Evolutionary conservation across 2,113 vertebrate genomes (phyloP).

Genomic region (Prinia subflava): DNA sequence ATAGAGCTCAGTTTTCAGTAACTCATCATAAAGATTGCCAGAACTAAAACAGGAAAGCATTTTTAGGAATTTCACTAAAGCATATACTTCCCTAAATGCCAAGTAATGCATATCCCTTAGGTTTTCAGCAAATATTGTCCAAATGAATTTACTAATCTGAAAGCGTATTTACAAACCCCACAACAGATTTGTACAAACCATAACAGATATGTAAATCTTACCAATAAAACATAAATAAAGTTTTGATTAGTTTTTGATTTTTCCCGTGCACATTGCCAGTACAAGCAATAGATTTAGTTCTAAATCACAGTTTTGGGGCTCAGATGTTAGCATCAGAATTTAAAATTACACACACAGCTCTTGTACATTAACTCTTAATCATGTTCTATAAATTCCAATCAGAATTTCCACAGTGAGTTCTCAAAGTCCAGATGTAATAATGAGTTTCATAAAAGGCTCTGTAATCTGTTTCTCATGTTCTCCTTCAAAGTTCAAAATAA

Average conservation of each 20-base stretch:
- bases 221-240: neutral
- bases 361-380: neutral
- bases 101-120: neutral
- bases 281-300: slow-evolving; percentile 9
- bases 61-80: neutral
- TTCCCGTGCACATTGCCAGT: neutral
- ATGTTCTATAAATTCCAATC: slow-evolving; percentile 1
- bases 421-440: slow-evolving; percentile 47
- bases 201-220: neutral
- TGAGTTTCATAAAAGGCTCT: slow-evolving; percentile 14
- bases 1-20: neutral
- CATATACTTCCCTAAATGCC: neutral
- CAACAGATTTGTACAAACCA: slow-evolving; percentile 1
- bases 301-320: neutral
- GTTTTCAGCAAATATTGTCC: neutral
- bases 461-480: neutral
- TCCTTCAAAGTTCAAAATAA: neutral
- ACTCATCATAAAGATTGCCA: neutral
- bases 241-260: slow-evolving; percentile 17
- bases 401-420: neutral
- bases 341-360: neutral
- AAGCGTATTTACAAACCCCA: neutral
- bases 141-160: slow-evolving; percentile 19
- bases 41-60: neutral
- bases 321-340: neutral